Evolutionary conservation across 1,140 invertebrate genomes (phyloP), one percentile per base, ranked within the genome.

Genomic region (Liolophura sinensis): DNA sequence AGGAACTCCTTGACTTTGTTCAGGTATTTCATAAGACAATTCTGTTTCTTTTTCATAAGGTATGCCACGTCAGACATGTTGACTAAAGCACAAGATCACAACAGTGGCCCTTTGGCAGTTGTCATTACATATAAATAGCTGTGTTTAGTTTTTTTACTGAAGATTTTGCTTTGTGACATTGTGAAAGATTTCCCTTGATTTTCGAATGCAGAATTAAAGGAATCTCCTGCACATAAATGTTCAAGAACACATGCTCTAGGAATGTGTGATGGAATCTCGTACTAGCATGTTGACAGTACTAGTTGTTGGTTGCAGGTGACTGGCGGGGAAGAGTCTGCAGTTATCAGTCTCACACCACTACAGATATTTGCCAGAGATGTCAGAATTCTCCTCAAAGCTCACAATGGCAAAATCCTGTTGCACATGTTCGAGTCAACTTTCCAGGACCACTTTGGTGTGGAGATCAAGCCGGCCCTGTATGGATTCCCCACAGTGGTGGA

Each of bases 341-440:
- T 80, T 18, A 84, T 90, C 20, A 84, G 87, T 68, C 77, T 91
- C 20, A 87, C 84, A 5, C 83, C 86, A 4, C 74, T 90, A 24
- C 86, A 89, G 72, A 76, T 85, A 49, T 88, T 91, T 62, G 88
- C 88, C 0, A 85, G 88, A 57, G 85, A 90, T 70, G 75, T 89
- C 14, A 86, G 89, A 69, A 78, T 84, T 20, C 78, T 91, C 14
- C 78, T 91, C 65, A 84, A 87, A 67, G 82, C 84, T 66, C 79
- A 85, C 64, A 82, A 84, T 16, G 87, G 88, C 6, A 82, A 84
- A 58, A 75, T 91, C 58, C 77, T 81, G 16, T 77, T 90, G 3
- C 54, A 64, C 12, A 65, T 87, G 48, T 88, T 91, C 68, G 88
- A 89, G 68, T 75, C 70, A 15, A 80, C 85, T 1, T 91, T 89